A percentile compares a stretch with the other conserved stretches of the same genome.
These are phyloP conservation scores for Junonia oenone DNA, from an alignment of 2,888 invertebrate species.

Conservation along the genomic window DNA sequence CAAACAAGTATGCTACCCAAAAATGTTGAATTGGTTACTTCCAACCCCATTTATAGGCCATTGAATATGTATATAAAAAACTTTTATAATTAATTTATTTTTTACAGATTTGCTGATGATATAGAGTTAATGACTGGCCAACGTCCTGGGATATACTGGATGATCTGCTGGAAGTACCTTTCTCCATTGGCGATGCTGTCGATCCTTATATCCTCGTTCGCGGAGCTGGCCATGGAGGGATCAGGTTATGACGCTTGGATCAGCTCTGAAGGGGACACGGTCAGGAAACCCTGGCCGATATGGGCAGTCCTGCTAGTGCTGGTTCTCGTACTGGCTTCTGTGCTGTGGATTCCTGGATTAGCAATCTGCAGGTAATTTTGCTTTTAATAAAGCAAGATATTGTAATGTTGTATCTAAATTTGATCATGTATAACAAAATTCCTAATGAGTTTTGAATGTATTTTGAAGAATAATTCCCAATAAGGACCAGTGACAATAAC, in stretches of 20 bases:
- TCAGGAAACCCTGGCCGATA: slow-evolving; percentile 89
- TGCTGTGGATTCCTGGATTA: slow-evolving; percentile 92
- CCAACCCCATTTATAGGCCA: too few relatives aligned
- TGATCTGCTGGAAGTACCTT: slow-evolving; percentile 96
- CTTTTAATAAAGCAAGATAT: too few relatives aligned
- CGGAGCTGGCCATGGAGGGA: slow-evolving; percentile 88
- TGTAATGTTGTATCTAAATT: too few relatives aligned
- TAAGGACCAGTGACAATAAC: too few relatives aligned
- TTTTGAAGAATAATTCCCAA: too few relatives aligned
- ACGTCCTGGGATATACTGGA: slow-evolving; percentile 93
- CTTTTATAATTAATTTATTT: background rate
- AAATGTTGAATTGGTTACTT: too few relatives aligned
- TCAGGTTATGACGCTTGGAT: slow-evolving; percentile 94
- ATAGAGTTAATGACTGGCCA: slow-evolving; percentile 96
- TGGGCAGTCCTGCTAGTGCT: slow-evolving; percentile 90
- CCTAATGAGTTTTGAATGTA: too few relatives aligned
- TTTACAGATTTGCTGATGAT: slow-evolving; percentile 91
- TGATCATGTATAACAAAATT: too few relatives aligned
- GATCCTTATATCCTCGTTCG: slow-evolving; percentile 90
- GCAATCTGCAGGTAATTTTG: slow-evolving; percentile 89
- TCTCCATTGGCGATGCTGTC: slow-evolving; percentile 93
- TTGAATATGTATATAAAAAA: too few relatives aligned
- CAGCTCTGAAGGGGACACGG: slow-evolving; percentile 84
- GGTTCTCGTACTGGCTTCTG: slow-evolving; percentile 86
- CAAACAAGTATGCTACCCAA: too few relatives aligned